These are phyloP conservation scores for Lasiurus cinereus DNA, from an alignment of 2,113 vertebrate species.

Conservation along the genomic window DNA sequence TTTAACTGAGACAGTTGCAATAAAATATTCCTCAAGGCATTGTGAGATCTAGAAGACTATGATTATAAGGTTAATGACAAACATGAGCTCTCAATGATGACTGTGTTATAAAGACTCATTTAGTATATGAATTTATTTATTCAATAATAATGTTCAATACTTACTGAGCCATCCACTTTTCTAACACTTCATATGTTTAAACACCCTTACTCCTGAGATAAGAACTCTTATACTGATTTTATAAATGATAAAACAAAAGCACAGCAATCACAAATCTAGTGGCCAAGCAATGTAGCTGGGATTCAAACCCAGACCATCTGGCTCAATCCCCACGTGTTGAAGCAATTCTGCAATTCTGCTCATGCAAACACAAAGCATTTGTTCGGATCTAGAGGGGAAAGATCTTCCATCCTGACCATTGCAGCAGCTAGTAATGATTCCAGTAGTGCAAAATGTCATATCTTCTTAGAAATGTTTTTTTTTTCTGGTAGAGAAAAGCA, in stretches of 20 bases:
- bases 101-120: not conserved
- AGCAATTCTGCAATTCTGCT: not conserved
- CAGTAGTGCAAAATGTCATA: not conserved
- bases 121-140: constrained; percentile 21
- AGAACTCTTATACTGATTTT: not conserved
- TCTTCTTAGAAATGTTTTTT: not conserved
- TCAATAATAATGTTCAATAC: not conserved
- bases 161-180: constrained; percentile 21
- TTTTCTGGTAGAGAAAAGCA: not conserved
- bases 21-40: not conserved
- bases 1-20: not conserved
- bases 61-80: not conserved
- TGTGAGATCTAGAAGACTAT: constrained; percentile 30
- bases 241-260: not conserved
- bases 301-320: not conserved
- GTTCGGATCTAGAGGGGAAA: not conserved
- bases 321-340: not conserved
- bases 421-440: not conserved
- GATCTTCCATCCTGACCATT: not conserved
- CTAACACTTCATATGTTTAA: not conserved
- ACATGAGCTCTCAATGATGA: not conserved
- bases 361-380: not conserved
- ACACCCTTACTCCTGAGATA: not conserved
- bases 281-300: not conserved
- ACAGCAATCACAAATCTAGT: not conserved